Base-by-base conservation (phyloP, 2,888 invertebrate species). In the Hipparchia semele region DNA sequence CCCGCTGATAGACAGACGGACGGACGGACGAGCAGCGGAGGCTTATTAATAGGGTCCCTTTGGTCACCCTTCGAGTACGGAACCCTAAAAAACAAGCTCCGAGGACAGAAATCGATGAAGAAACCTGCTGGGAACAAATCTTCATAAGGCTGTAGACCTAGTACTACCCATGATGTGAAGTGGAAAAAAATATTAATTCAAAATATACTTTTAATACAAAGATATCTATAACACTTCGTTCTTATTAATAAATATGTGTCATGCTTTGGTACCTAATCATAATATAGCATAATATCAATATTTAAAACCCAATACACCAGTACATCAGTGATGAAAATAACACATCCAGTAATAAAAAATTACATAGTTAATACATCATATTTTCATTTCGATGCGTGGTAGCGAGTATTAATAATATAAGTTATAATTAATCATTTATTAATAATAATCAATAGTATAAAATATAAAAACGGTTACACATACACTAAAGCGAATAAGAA, bases 201-300 rank as follows among this genome's bases (percentile, higher is more conserved):
- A 92, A 91, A 92, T 91, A 91, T 86, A 90, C 82, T 89, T 70
- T 92, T 91, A 92, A 87, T 92, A 90, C 86, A 90, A 90, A 80
- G 90, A 89, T 86, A 86, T 87, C 84, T 88, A 79, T 87, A 87
- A 84, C 83, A 75, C 75, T 75, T 73, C 70, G 71, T 86, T 85
- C 88, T 89, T 76, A 87, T 89, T 90, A 89, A 89, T 49, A 58
- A 7, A 91, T 90, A 90, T 84, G 83, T 87, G 83, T 85, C 83
- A 86, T 86, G 86, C 86, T 88, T 90, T 88, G 87, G 89, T 86
- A 39, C 39, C 39, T 39, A 83, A 85, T 83, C 23, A 68, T 70
- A 83, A 60, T 70, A 83, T 80, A 53, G 53, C 8, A 79, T 75
- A 75, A 79, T 76, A 76, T 76, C 75, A 75, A 80, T 76, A 73